Evolutionary conservation across 2,113 vertebrate genomes (phyloP).

Genomic region (Zootoca vivipara): DNA sequence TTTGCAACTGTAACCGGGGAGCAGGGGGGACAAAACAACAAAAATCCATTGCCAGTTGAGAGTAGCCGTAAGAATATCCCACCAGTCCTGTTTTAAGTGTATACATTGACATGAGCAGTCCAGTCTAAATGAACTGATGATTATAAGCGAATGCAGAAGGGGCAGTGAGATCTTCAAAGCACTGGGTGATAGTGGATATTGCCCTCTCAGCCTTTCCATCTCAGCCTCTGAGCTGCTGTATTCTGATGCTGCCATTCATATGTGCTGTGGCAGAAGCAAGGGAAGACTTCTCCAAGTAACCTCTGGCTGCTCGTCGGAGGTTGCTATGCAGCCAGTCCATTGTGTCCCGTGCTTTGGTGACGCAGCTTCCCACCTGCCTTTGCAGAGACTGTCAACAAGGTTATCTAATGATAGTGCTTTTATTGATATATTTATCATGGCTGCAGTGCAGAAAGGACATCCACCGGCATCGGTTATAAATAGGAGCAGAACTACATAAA

Average conservation of each 20-base stretch:
- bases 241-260: not conserved
- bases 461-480: conserved; percentile 52
- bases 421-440: conserved; percentile 45
- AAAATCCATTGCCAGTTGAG: not conserved
- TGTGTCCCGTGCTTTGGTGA: rapidly evolving
- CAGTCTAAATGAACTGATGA: too few relatives aligned
- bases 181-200: too few relatives aligned
- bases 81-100: too few relatives aligned
- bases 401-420: conserved; percentile 35
- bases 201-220: too few relatives aligned
- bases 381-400: conserved; percentile 41
- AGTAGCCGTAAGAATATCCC: too few relatives aligned
- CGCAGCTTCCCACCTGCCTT: not conserved
- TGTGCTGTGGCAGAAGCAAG: conserved; percentile 11
- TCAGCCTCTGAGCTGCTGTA: not conserved
- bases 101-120: too few relatives aligned
- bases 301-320: not conserved
- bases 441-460: conserved; percentile 35
- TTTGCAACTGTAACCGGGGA: too few relatives aligned
- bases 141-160: too few relatives aligned
- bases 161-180: not conserved
- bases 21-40: too few relatives aligned
- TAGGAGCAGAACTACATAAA: not conserved
- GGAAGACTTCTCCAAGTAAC: not conserved
- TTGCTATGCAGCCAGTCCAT: conserved; percentile 36